Evolutionary conservation across 2,888 invertebrate genomes (phyloP).

Genomic region (Halictus ligatus): DNA sequence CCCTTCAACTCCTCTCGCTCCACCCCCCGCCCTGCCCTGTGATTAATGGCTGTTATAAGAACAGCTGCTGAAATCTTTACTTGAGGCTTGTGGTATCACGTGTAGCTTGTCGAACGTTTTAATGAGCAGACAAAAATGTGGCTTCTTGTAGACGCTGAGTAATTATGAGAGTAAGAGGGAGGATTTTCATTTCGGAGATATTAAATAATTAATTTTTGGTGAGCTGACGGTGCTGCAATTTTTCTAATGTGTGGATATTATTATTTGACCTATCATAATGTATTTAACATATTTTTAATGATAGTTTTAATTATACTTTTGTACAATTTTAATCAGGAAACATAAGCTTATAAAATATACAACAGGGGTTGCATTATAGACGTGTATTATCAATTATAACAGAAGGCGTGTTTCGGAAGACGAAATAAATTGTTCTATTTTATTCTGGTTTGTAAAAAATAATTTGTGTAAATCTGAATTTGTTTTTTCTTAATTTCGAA

Average conservation of each 20-base stretch:
- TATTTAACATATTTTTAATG: background rate
- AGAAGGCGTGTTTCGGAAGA: too few relatives aligned
- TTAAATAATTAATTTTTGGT: background rate
- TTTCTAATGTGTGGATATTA: background rate
- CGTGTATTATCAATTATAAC: too few relatives aligned
- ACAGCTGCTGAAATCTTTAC: background rate
- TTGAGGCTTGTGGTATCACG: background rate
- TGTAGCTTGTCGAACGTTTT: background rate
- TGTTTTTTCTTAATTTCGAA: too few relatives aligned
- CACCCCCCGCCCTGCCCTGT: background rate
- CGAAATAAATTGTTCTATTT: too few relatives aligned
- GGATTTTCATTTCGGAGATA: background rate
- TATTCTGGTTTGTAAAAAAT: too few relatives aligned
- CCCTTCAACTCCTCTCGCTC: background rate
- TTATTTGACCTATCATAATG: background rate
- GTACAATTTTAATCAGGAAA: too few relatives aligned
- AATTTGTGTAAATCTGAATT: too few relatives aligned
- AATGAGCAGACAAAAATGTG: background rate
- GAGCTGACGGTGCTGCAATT: too few relatives aligned
- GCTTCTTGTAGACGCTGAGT: background rate
- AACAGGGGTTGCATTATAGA: too few relatives aligned
- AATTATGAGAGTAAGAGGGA: background rate
- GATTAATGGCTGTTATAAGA: constrained; percentile 19
- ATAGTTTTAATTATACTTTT: background rate
- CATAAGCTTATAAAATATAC: too few relatives aligned